phyloP scores from a whole-genome alignment of 1,140 invertebrate species.

The Aethina tumida region DNA sequence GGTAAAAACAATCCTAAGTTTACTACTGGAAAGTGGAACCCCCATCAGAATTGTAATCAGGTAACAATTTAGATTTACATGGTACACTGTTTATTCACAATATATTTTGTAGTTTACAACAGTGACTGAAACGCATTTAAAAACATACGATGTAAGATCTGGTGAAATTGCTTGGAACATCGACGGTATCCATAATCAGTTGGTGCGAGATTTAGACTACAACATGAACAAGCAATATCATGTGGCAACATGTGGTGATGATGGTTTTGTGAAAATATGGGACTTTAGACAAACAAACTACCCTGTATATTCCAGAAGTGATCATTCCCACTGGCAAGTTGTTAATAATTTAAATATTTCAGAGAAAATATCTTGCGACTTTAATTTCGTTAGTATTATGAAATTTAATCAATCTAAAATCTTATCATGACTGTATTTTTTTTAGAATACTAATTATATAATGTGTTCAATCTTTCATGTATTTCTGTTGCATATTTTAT shows the following conservation, averaged over 20 bases:
- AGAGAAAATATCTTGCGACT: slow-evolving; percentile 4
- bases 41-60: slow-evolving; percentile 79
- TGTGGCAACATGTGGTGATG: slow-evolving; percentile 88
- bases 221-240: slow-evolving; percentile 95
- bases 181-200: slow-evolving; percentile 77
- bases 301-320: slow-evolving; percentile 69
- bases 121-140: slow-evolving; percentile 60
- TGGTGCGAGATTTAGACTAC: slow-evolving; percentile 87
- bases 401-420: no score
- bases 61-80: slow-evolving; percentile 40
- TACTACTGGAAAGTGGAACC: slow-evolving; percentile 85
- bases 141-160: slow-evolving; percentile 77
- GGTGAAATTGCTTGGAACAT: slow-evolving; percentile 69
- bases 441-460: no score
- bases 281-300: slow-evolving; percentile 75
- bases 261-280: slow-evolving; percentile 92
- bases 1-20: slow-evolving; percentile 66
- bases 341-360: slow-evolving; percentile 6
- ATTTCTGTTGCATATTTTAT: no score
- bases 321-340: slow-evolving; percentile 88
- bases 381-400: neutral
- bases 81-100: neutral
- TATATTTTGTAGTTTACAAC: slow-evolving; percentile 29
- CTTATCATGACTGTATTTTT: no score
- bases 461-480: no score